Evolutionary conservation across 1,140 invertebrate species (phyloP), one percentile per base, ranked within the genome.

Genomic region (Pemphigus obesinymphae): DNA sequence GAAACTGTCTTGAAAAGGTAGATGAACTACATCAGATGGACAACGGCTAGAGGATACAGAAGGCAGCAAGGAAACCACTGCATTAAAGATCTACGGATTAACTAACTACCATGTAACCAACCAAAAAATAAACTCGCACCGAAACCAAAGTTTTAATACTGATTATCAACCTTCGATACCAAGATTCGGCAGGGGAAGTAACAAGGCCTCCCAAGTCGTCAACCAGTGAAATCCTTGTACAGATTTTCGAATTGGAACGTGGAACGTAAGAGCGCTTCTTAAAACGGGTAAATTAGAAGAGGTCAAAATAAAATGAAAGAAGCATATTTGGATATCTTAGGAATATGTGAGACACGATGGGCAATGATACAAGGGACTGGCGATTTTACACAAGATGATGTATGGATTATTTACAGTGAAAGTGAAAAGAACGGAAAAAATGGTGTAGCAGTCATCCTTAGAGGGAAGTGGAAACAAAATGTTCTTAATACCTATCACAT

Each of bases 391-490:
- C 50, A 5, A 1, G 75, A 61, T 23, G 7, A 40, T 6, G 76
- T 26, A 72, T 84, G 37, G 37, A 82, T 82, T 50, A 48, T 53
- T 17, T 48, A 72, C 20, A 31, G 40, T 26, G 48, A 70, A 34
- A 29, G 23, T 26, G 26, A 55, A 0, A 55, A 82, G 2, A 82
- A 83, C 23, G 81, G 81, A 11, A 43, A 37, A 61, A 82, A 83
- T 75, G 84, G 84, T n/a, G 80, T 84, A 5, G 84, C 61, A n/a
- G 50, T 85, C 29, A 81, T 85, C 20, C n/a, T 84, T 37, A n/a
- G 53, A 40, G 73, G 73, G 20, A 40, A 76, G 7, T 61, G 72
- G 31, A 40, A 63, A 34, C 29, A 75, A 2, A 37, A 43, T 11
- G 15, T 82, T 11, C 17, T 72, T 10, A 73, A 82, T 20, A 53